Percentiles rank a stretch among this genome's conserved stretches.
Conservation (phyloP, 2,888 invertebrate species). For the Diarsia dahlii region DNA sequence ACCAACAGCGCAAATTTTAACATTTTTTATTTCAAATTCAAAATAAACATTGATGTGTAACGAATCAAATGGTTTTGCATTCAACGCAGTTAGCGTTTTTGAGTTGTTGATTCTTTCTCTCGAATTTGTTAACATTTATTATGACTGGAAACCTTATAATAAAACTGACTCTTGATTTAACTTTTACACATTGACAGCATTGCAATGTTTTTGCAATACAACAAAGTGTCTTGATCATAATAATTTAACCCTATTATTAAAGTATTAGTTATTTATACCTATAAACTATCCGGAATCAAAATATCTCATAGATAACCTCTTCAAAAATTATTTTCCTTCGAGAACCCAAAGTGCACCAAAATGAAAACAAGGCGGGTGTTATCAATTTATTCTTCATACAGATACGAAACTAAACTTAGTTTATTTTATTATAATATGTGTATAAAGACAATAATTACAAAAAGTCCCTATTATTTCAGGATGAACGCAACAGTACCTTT, state of each 20-base stretch:
- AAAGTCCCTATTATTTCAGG: slow-evolving; percentile 8
- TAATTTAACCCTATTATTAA: background rate
- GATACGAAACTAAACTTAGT: background rate
- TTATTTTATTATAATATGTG: too few relatives aligned
- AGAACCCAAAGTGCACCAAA: background rate
- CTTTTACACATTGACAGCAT: background rate
- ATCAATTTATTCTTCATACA: background rate
- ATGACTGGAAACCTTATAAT: background rate
- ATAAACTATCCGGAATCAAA: background rate
- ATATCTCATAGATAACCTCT: background rate
- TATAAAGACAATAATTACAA: background rate
- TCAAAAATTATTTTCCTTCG: background rate
- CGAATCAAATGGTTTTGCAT: slow-evolving; percentile 43
- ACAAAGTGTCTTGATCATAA: background rate
- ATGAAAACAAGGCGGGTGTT: background rate
- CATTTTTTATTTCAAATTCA: slow-evolving; percentile 28
- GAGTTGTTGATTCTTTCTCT: slow-evolving; percentile 9
- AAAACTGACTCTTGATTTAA: background rate
- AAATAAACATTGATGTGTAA: slow-evolving; percentile 15
- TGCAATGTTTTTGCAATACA: background rate
- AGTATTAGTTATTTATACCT: background rate
- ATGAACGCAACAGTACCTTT: slow-evolving; percentile 19
- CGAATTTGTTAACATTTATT: background rate
- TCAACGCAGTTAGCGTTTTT: background rate
- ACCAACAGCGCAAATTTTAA: slow-evolving; percentile 13